Base-by-base conservation (phyloP, 2,888 invertebrate species). In the Lampropteryx suffumata region DNA sequence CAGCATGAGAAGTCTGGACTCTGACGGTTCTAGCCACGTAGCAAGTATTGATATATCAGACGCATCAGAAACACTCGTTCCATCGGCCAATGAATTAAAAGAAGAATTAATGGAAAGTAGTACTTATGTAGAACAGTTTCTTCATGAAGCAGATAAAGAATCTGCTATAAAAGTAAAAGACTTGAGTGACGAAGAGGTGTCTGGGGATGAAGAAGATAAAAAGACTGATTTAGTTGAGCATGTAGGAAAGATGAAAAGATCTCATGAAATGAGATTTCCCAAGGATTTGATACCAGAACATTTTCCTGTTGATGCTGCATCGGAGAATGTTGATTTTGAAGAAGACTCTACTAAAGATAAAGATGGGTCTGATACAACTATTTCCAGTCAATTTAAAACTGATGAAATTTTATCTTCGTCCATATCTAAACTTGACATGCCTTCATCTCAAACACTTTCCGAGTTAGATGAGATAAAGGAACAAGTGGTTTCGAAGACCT, bases 1-100 rank as follows among this genome's bases (percentile, higher is more conserved):
- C 73, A 97, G 97, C 57, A 96, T 97, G 94, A 96, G 94, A 73
- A 97, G 97, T 51, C 88, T 97, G 33, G 96, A 97, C 71, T 97
- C 97, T 1, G 95, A 97, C 80, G 96, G 95, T 59, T 97, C 97
- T 0, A 97, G 96, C 11, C 95, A 97, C 78, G 91, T 97, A 49
- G 97, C 95, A 0, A 97, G 97, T 71, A 93, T 97, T 57, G 97
- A 97, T 84, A 94, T 97, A 28, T 98, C 98, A 26, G 98, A 98
- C 80, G 92, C 95, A 17, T 98, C 98, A 0, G 98, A 98, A 86
- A 99, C 98, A 1, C 84, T 99, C 6, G 95, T 99, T 7, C 97
- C 98, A 9, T 98, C 98, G 1, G 95, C 95, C 6, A 94, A 95
- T 71, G 97, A 97, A 76, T 82, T 95, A 39, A 94, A 94, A 71